Evolutionary conservation across 2,797 vertebrate species (phyloP), one percentile per base, ranked within the genome.

Genomic region (Ceryle rudis): DNA sequence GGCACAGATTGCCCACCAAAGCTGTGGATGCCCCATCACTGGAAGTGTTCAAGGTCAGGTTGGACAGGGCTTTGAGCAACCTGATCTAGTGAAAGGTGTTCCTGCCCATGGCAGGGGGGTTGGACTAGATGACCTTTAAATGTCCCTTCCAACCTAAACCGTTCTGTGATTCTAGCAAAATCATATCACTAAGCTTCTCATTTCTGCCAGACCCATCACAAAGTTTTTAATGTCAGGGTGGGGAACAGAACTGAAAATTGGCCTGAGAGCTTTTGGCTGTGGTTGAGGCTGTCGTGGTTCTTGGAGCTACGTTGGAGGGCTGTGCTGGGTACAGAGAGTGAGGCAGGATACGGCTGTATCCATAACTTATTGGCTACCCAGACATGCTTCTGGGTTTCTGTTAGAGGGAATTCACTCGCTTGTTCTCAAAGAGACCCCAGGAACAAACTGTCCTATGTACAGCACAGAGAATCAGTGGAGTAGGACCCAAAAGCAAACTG

Each of bases 261-360:
- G 29, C 26, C 46, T 41, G 35, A 60, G 64, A 65, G 39, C 7
- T 64, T 72, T 55, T 33, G 47, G 23, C 12, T 60, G 25, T 0
- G 1, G 35, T 20, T 3, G 4, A 71, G 57, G 26, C 7, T 6
- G 3, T 33, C 51, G 47, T 10, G 7, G 39, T 88, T 49, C 7
- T 44, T n/a, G 21, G 26, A 65, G 4, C 41, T 70, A 39, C 14
- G 19, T 33, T 64, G 52, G 44, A 74, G 10, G 28, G 72, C 22
- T 1, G 3, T 37, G 4, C 31, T 55, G 26, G 65, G 33, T 10
- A 78, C 22, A 49, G 14, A 60, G 2, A 49, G 12, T 0, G 1
- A 77, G 47, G 41, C 2, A 1, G 44, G 25, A 14, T 61, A 60
- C 0, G 3, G 35, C 28, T 62, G 21, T n/a, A 72, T 26, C 33